Conservation (phyloP, 2,888 invertebrate genomes). For the Drosophila quasianomalipes region DNA sequence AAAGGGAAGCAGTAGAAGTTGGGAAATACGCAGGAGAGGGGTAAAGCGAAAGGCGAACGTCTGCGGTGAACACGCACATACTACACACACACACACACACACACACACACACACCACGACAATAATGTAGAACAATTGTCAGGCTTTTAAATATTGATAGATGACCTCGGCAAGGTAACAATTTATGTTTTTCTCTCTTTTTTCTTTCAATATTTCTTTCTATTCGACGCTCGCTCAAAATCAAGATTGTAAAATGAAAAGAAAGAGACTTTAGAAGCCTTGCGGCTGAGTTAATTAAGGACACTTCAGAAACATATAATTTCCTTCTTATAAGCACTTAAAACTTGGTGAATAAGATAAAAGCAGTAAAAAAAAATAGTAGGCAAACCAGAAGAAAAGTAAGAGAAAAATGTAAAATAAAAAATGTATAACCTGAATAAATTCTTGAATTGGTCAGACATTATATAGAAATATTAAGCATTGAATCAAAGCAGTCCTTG, state of each 20-base stretch:
- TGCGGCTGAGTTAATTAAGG: background rate
- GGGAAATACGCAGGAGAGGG: background rate
- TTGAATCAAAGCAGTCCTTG: background rate
- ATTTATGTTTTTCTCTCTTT: slow-evolving; percentile 26
- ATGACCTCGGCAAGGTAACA: slow-evolving; percentile 48
- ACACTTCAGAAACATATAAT: background rate
- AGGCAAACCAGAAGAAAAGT: background rate
- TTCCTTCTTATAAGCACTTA: background rate
- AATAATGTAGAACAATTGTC: slow-evolving; percentile 55
- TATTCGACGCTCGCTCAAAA: background rate
- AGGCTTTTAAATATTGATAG: slow-evolving; percentile 67
- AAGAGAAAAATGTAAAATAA: background rate
- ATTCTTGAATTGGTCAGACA: background rate
- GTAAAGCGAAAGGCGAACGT: slow-evolving; percentile 3
- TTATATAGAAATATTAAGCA: background rate
- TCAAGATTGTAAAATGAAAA: background rate
- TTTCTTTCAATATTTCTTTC: background rate
- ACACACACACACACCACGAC: background rate
- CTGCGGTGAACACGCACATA: slow-evolving; percentile 17
- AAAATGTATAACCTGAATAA: background rate
- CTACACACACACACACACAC: background rate
- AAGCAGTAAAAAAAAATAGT: background rate
- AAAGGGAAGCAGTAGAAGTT: background rate
- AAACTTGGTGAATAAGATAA: background rate
- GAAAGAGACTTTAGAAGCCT: background rate